These are phyloP conservation scores for Orestias chungarensis DNA, from an alignment of 2,797 vertebrate genomes.

Conservation along the genomic window DNA sequence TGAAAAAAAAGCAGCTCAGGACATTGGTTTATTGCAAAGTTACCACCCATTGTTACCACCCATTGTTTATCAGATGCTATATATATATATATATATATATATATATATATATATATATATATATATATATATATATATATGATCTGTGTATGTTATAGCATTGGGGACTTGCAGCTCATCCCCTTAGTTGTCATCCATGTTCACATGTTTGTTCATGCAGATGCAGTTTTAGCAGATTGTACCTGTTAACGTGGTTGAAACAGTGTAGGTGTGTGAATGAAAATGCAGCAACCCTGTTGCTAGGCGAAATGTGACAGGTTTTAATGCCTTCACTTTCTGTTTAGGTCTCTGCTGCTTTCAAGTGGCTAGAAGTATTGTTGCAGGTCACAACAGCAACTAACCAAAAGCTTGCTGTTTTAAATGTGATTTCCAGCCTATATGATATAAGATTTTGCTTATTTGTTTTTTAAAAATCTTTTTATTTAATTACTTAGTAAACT, in stretches of 20 bases:
- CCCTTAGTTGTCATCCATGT: background rate
- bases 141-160: background rate
- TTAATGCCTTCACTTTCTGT: background rate
- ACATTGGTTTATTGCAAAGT: slow-evolving; percentile 8
- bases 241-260: slow-evolving; percentile 59
- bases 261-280: slow-evolving; percentile 74
- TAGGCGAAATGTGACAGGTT: slow-evolving; percentile 62
- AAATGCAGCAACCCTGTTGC: slow-evolving; percentile 70
- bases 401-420: no score
- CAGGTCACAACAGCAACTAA: no score
- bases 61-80: no score
- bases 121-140: background rate
- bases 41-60: slow-evolving; percentile 3
- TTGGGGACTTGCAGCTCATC: background rate
- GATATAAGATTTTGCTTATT: no score
- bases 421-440: no score
- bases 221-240: slow-evolving; percentile 55
- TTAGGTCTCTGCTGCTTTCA: slow-evolving; percentile 53
- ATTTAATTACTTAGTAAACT: no score
- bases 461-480: no score
- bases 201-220: background rate
- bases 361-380: slow-evolving; percentile 30
- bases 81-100: background rate
- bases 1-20: slow-evolving; percentile 51
- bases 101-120: background rate